Evolutionary conservation across 2,113 vertebrate species (phyloP), one percentile per base, ranked within the genome.

Genomic region (Struthio camelus): DNA sequence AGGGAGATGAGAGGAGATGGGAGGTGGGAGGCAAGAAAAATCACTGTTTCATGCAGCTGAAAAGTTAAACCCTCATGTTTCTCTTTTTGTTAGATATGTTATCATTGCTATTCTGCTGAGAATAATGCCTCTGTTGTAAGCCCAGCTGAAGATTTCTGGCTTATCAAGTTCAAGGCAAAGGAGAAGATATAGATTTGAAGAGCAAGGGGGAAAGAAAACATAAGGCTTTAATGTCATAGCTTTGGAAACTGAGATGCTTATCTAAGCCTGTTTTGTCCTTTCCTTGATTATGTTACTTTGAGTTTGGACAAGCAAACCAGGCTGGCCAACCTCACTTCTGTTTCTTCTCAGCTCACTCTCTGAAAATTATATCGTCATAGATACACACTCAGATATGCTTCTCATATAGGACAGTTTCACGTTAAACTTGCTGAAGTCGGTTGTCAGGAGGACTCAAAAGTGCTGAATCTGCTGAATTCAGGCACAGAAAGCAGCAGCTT

Each of bases 131-230:
- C 38, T 94, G 84, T 66, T 94, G 77, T 38, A 92, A 96, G 91
- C 85, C 40, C 64, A 59, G 91, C 53, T 2, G 92, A 81, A 83
- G 87, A 80, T 78, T 93, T 75, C 76, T 93, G 91, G 8, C 87
- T 97, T 93, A 93, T 93, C 59, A 9, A 89, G 84, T 27, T 82
- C 25, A 15, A 94, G 59, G 81, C 82, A 83, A 85, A 83, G 78
- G 50, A 85, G 91, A 70, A 91, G 88, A 94, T 72, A 89, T 1
- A 94, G 85, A 90, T 90, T 78, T 91, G 81, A 95, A 90, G 87
- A 93, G 85, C 82, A 85, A 65, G 54, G 85, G 76, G 76, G 67
- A 90, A 94, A 96, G 87, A 96, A 97, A 97, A 94, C 93, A 95
- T 32, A 70, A 2, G 0, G 69, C 76, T 96, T 90, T 94, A 96